Conservation (phyloP, 2,113 vertebrate species). For the Morone chrysops region DNA sequence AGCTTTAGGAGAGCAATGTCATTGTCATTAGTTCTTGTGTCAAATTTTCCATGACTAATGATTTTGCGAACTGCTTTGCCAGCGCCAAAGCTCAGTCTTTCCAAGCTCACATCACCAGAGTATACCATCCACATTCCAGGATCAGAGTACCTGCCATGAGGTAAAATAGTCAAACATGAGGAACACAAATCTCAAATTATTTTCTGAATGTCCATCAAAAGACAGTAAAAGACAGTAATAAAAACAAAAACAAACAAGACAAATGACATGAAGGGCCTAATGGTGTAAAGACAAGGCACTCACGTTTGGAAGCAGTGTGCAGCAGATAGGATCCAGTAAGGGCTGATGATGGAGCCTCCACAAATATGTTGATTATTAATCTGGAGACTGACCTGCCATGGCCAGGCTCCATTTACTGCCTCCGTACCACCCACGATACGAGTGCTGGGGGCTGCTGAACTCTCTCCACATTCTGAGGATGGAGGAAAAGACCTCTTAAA, state of each 20-base stretch:
- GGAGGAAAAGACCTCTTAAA: neutral
- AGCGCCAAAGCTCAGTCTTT: rapidly evolving
- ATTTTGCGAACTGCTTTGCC: conserved; percentile 57
- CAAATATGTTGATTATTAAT: conserved; percentile 84
- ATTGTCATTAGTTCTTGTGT: conserved; percentile 42
- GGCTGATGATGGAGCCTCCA: conserved; percentile 90
- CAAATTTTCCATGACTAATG: conserved; percentile 67
- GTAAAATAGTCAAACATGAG: neutral
- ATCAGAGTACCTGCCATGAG: conserved; percentile 7
- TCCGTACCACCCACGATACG: conserved; percentile 91
- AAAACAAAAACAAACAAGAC: neutral
- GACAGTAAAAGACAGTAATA: neutral
- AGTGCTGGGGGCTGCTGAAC: conserved; percentile 48
- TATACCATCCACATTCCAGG: conserved; percentile 58
- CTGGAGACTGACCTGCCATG: conserved; percentile 96
- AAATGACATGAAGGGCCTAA: neutral
- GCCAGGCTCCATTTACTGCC: conserved; percentile 86
- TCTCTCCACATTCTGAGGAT: conserved; percentile 85
- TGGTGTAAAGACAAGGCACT: conserved; percentile 56
- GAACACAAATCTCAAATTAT: neutral
- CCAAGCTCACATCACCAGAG: conserved; percentile 63
- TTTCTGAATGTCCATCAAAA: neutral
- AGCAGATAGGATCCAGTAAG: conserved; percentile 90
- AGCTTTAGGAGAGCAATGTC: conserved; percentile 84
- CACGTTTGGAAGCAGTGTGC: conserved; percentile 93